Evolutionary conservation across 2,888 invertebrate species (phyloP).

Genomic region (Papilio demoleus): DNA sequence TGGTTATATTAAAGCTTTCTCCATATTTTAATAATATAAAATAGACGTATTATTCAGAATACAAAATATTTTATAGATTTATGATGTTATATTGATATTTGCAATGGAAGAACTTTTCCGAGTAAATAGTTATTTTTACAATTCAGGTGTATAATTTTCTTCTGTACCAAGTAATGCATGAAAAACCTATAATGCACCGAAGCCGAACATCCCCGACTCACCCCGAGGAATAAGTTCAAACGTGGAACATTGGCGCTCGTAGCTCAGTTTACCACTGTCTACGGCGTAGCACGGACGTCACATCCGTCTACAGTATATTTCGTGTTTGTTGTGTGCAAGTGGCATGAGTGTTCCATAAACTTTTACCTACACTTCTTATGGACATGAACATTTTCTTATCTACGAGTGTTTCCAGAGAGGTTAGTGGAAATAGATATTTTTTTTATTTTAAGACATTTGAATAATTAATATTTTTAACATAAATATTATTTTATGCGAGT

Average conservation of each 20-base stretch:
- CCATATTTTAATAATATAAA: too few relatives aligned
- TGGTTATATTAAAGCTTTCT: too few relatives aligned
- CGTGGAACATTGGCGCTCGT: constrained; percentile 54
- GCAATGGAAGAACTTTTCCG: too few relatives aligned
- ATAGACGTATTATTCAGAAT: too few relatives aligned
- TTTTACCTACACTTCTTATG: constrained; percentile 47
- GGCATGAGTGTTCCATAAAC: constrained; percentile 57
- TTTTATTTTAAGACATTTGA: not conserved
- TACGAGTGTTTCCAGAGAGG: constrained; percentile 44
- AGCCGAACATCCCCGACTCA: constrained; percentile 56
- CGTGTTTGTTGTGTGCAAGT: constrained; percentile 55
- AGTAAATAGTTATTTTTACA: not conserved
- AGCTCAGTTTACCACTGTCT: constrained; percentile 61
- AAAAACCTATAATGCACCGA: constrained; percentile 42
- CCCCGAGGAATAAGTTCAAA: constrained; percentile 57
- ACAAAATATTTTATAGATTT: too few relatives aligned
- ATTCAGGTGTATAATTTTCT: constrained; percentile 8
- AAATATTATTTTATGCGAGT: not conserved
- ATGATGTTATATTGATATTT: too few relatives aligned
- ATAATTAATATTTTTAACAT: not conserved
- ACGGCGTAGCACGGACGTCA: constrained; percentile 51
- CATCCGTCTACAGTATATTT: constrained; percentile 41
- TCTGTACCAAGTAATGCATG: constrained; percentile 1
- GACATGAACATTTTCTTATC: constrained; percentile 50
- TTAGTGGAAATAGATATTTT: constrained; percentile 10